Conservation (phyloP, 2,113 vertebrate species). For the Boulengeromyrus knoepffleri region DNA sequence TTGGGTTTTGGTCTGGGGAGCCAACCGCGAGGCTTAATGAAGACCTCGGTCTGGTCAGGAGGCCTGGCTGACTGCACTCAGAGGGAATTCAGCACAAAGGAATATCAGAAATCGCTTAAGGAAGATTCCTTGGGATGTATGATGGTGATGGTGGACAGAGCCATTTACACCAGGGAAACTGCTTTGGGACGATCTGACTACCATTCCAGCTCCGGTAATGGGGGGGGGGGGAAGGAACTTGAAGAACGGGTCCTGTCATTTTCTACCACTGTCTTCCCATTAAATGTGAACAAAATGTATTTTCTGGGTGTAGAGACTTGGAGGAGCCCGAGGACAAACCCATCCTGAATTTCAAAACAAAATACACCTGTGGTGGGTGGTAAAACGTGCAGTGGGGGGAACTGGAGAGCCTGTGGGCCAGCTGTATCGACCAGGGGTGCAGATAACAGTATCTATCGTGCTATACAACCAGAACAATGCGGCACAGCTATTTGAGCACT, state of each 20-base stretch:
- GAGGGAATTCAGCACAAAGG: not conserved
- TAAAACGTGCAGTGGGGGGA: not conserved
- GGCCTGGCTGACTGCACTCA: not conserved
- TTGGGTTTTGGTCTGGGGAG: constrained; percentile 38
- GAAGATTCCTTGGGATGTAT: not conserved
- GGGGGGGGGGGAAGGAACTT: constrained; percentile 69
- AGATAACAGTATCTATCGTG: not conserved
- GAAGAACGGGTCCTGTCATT: constrained; percentile 83
- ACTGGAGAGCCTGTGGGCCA: not conserved
- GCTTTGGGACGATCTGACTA: not conserved
- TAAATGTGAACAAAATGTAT: constrained; percentile 84
- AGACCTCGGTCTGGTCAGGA: constrained; percentile 27
- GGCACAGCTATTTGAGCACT: constrained; percentile 12
- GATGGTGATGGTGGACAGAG: not conserved
- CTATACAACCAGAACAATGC: constrained; percentile 4
- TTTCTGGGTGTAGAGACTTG: constrained; percentile 59
- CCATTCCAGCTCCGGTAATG: constrained; percentile 26
- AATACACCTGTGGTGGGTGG: not conserved
- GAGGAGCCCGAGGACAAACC: not conserved
- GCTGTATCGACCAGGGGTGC: not conserved
- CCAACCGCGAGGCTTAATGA: constrained; percentile 28
- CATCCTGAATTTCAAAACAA: not conserved
- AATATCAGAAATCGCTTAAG: not conserved
- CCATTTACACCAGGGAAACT: not conserved
- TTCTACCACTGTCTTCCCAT: constrained; percentile 87